These are phyloP conservation scores for Ochropacha duplaris DNA, from an alignment of 2,888 invertebrate species.

Conservation along the genomic window DNA sequence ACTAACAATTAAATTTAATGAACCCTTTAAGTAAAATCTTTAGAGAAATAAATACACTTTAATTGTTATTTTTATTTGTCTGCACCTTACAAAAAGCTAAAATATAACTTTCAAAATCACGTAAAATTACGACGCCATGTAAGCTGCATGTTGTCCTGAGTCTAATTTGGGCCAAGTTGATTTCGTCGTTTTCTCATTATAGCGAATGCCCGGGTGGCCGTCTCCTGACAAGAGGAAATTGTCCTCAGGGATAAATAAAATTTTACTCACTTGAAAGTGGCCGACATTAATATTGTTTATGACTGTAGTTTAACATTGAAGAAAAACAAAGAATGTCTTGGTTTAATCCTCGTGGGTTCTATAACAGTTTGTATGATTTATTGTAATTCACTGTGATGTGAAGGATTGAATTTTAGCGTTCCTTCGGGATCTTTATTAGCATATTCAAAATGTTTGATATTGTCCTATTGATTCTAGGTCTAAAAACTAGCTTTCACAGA, in stretches of 20 bases:
- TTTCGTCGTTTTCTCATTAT: conserved; percentile 76
- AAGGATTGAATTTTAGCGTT: background rate
- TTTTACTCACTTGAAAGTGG: conserved; percentile 67
- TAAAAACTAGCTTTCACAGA: too few species aligned
- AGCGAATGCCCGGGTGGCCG: conserved; percentile 76
- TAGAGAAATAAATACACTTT: too few species aligned
- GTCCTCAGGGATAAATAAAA: conserved; percentile 75
- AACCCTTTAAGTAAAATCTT: too few species aligned
- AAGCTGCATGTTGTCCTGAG: conserved; percentile 44
- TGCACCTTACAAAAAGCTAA: too few species aligned
- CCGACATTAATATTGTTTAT: conserved; percentile 71
- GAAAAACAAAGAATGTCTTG: conserved; percentile 31
- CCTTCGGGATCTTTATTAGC: background rate
- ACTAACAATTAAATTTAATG: too few species aligned
- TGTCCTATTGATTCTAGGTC: too few species aligned
- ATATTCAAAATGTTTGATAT: background rate
- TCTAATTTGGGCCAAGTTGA: conserved; percentile 76
- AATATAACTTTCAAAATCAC: too few species aligned
- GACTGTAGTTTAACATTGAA: conserved; percentile 52
- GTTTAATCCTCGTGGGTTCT: conserved; percentile 2
- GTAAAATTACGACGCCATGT: conserved; percentile 44
- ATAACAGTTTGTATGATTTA: conserved; percentile 1
- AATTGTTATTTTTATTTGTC: too few species aligned
- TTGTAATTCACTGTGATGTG: conserved; percentile 1
- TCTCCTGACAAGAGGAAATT: conserved; percentile 77